Evolutionary conservation across 2,797 vertebrate genomes (phyloP), one percentile per base, ranked within the genome.

Genomic region (Urosaurus nigricauda): DNA sequence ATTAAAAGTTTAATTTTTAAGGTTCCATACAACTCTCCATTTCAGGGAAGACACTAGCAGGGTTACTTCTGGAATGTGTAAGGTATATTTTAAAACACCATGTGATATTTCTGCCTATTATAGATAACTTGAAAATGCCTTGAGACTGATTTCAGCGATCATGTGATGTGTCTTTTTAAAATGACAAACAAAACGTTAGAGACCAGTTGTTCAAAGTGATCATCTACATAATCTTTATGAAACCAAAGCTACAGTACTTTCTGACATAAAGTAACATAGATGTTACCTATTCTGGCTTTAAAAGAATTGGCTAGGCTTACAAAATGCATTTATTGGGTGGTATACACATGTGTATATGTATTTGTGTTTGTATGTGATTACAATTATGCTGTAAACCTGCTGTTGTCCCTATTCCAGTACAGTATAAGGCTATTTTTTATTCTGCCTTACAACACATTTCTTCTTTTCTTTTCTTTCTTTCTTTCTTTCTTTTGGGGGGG

Each of bases 101-200:
- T 73, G 53, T 79, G 29, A 73, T 32, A 2, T 63, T 80, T 58
- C 37, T 81, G 4, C 12, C 91, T 71, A 6, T 1, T 17, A 89
- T n/a, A 85, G 60, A 19, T 90, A 79, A 84, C 3, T 9, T 89
- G 75, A 7, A 68, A 63, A 24, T 21, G 83, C 26, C 73, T 87
- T 88, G 79, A 89, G 32, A 84, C 86, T 0, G 16, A 85, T 92
- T 78, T 86, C 78, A 7, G 0, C 58, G 35, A 32, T 89, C 9
- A 56, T 87, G 0, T 87, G 71, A 60, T 0, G 29, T 85, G 35
- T 24, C 14, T 7, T 26, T 87, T 77, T 37, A 77, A 0, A 1
- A 71, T 71, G 85, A 88, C 35, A 13, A 88, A 70, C 43, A 16
- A 85, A 60, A 73, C 14, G 87, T 51, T 58, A 79, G 71, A 56